Percentiles rank a stretch among this genome's conserved stretches.
These are phyloP conservation scores for Gastrophryne carolinensis DNA, from an alignment of 2,797 vertebrate genomes.

Conservation along the genomic window DNA sequence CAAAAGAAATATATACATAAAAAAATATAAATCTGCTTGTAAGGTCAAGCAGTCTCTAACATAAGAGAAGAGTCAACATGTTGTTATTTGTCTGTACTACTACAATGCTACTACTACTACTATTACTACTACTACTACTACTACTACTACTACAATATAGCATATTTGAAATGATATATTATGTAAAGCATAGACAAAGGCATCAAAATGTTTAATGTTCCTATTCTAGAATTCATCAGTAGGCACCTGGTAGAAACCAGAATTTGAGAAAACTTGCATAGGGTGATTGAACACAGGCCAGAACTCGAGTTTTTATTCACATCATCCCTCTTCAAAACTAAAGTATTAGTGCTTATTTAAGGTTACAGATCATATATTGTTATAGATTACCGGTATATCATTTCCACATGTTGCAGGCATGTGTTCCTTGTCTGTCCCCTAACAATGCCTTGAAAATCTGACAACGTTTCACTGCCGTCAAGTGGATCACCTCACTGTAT, in stretches of 20 bases:
- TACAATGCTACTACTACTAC: too few species aligned
- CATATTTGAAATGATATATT: too few species aligned
- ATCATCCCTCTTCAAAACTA: neutral
- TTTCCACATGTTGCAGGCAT: slow-evolving; percentile 19
- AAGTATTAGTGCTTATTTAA: slow-evolving; percentile 6
- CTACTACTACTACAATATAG: too few species aligned
- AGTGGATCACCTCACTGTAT: neutral
- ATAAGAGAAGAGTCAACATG: too few species aligned
- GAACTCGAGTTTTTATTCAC: neutral
- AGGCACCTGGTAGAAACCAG: neutral
- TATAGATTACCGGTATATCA: slow-evolving; percentile 7
- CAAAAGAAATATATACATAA: too few species aligned
- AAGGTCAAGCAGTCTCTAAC: too few species aligned
- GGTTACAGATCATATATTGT: slow-evolving; percentile 23
- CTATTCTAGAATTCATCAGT: neutral
- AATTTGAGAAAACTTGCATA: neutral
- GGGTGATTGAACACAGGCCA: neutral
- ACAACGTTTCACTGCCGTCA: slow-evolving; percentile 11
- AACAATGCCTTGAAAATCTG: slow-evolving; percentile 18
- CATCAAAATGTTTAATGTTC: neutral
- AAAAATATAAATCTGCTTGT: too few species aligned
- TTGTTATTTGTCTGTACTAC: too few species aligned
- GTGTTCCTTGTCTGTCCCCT: neutral
- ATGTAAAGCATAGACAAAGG: neutral
- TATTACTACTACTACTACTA: too few species aligned